These are phyloP conservation scores for Rhinella marina DNA, from an alignment of 2,797 vertebrate genomes.

Conservation along the genomic window DNA sequence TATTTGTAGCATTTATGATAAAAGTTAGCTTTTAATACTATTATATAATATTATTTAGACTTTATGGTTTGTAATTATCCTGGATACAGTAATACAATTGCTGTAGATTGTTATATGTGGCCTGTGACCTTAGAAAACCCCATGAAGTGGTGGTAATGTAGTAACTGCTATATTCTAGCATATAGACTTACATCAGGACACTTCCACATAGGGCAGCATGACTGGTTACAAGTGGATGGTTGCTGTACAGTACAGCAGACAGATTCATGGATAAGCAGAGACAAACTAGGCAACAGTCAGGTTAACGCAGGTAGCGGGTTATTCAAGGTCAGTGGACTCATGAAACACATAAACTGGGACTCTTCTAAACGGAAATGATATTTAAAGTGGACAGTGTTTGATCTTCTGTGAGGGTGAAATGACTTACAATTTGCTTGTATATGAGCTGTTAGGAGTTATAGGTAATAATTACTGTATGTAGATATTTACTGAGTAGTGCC, in stretches of 20 bases:
- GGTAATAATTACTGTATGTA: neutral
- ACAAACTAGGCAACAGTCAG: neutral
- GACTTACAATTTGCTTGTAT: neutral
- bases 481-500: neutral
- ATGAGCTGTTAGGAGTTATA: neutral
- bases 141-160: neutral
- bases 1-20: too few relatives aligned
- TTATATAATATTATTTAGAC: too few relatives aligned
- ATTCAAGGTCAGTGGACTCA: constrained; percentile 5
- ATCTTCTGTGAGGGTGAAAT: neutral
- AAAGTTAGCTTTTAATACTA: too few relatives aligned
- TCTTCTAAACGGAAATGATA: neutral
- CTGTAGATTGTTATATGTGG: neutral
- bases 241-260: constrained; percentile 5
- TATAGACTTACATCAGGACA: neutral
- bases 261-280: constrained; percentile 18
- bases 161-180: neutral
- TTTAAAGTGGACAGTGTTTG: neutral
- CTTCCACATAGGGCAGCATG: neutral
- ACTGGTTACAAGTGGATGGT: neutral
- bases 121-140: neutral
- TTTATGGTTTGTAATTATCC: too few relatives aligned
- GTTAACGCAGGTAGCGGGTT: constrained; percentile 7
- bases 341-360: neutral
- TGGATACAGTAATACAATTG: neutral